Evolutionary conservation across 2,113 vertebrate genomes (phyloP).

Genomic region (Mesocricetus auratus): DNA sequence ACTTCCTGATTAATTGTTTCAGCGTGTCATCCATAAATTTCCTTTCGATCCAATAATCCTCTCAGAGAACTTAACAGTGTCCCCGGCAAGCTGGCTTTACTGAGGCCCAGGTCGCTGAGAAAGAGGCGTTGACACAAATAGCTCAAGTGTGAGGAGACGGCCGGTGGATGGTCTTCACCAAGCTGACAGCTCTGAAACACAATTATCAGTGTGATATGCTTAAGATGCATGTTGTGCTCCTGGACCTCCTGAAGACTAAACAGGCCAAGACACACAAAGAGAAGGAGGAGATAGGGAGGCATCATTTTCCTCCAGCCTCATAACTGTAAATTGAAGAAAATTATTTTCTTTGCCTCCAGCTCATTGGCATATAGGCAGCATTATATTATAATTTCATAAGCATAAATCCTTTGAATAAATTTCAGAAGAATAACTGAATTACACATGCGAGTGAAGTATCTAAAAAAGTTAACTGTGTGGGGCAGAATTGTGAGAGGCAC

Average conservation of each 20-base stretch:
- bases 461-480: constrained; percentile 87
- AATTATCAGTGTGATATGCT: constrained; percentile 99
- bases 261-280: constrained; percentile 87
- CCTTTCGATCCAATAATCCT: constrained; percentile 95
- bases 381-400: constrained; percentile 94
- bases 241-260: constrained; percentile 91
- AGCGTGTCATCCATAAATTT: constrained; percentile 95
- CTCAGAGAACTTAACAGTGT: constrained; percentile 91
- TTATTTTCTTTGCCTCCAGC: constrained; percentile 94
- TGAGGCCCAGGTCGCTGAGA: constrained; percentile 88
- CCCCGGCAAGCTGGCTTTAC: constrained; percentile 92
- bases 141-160: constrained; percentile 90
- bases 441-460: constrained; percentile 91
- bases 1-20: constrained; percentile 95
- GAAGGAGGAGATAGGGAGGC: constrained; percentile 89
- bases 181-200: constrained; percentile 97
- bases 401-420: constrained; percentile 94
- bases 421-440: constrained; percentile 93
- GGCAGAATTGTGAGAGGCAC: constrained; percentile 76
- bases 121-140: constrained; percentile 91
- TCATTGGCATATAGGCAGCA: constrained; percentile 92
- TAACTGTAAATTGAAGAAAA: constrained; percentile 95
- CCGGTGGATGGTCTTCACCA: constrained; percentile 92
- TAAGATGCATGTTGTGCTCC: constrained; percentile 95
- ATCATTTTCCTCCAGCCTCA: constrained; percentile 90